Base-by-base conservation (phyloP, 2,888 invertebrate species). In the Eupithecia subfuscata region DNA sequence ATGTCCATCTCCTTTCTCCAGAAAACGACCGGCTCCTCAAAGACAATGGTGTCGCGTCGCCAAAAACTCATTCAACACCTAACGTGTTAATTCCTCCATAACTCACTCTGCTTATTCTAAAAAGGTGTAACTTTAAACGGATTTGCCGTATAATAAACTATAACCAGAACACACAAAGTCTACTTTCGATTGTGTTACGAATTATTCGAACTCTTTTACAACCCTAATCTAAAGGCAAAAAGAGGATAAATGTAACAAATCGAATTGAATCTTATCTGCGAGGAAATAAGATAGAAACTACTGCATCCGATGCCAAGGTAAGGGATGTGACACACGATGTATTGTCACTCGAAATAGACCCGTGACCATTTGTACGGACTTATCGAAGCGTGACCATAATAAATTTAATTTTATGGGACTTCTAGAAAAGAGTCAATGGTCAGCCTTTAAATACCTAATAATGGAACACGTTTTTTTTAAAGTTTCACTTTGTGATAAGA, bases 391-490 rank as follows among this genome's bases (percentile, higher is more conserved):
- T 90, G 90, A 89, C 89, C 89, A 85, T 84, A 86, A 93, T 94
- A 94, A 94, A 94, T 94, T 89, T 80, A 81, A 79, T 92, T 94
- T 94, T 93, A 94, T 92, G 88, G 83, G 89, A 86, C 82, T 81
- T 80, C 83, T 85, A 86, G 82, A 89, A 89, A 86, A 84, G 86
- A 77, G 73, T 83, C 80, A 87, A 85, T 87, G 88, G 88, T 85
- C 88, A 89, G 82, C 75, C 86, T 85, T 85, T 85, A 83, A 85
- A 82, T 84, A 82, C 82, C 79, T 82, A 78, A 79, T 81, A 81
- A 80, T 77, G 83, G 80, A 79, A 86, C 85, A 85, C 75, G 79
- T 81, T 82, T 84, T 86, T 84, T 86, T 83, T 81, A 72, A 34
- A 40, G 52, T 37, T 48, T 65, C 7, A 30, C 25, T 63, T 43